These are phyloP conservation scores for Ceryle rudis DNA, from an alignment of 2,797 vertebrate genomes.

Conservation along the genomic window DNA sequence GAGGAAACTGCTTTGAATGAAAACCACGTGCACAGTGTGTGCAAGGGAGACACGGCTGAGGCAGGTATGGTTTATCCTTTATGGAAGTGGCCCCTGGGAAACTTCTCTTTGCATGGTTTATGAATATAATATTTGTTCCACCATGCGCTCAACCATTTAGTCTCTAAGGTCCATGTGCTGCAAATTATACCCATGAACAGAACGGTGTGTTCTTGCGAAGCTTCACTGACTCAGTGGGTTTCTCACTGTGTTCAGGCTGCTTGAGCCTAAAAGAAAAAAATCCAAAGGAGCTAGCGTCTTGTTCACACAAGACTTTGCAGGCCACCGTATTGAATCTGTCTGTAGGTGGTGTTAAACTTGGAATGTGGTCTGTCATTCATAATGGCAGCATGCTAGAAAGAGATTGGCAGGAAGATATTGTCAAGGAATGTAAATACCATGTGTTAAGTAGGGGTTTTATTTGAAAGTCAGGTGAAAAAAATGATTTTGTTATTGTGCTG, in stretches of 20 bases:
- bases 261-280: background rate
- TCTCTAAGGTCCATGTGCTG: background rate
- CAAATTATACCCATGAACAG: background rate
- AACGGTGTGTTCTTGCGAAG: background rate
- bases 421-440: constrained; percentile 44
- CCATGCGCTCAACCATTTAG: background rate
- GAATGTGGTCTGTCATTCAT: constrained; percentile 39
- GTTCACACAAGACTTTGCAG: background rate
- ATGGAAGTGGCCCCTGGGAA: background rate
- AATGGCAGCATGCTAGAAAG: constrained; percentile 34
- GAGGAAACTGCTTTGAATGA: constrained; percentile 9
- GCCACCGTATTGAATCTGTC: background rate
- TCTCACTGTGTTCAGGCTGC: background rate
- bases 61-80: background rate
- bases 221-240: background rate
- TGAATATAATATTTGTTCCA: background rate
- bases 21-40: background rate
- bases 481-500: background rate
- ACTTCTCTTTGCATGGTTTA: background rate
- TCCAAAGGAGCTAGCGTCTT: background rate
- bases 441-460: background rate
- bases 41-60: background rate
- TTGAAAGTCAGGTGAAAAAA: background rate
- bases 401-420: constrained; percentile 10
- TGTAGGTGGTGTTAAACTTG: constrained; percentile 39